Percentiles rank a stretch among this genome's conserved stretches.
Conservation (phyloP, 2,113 vertebrate genomes). For the Oncorhynchus gorbuscha region DNA sequence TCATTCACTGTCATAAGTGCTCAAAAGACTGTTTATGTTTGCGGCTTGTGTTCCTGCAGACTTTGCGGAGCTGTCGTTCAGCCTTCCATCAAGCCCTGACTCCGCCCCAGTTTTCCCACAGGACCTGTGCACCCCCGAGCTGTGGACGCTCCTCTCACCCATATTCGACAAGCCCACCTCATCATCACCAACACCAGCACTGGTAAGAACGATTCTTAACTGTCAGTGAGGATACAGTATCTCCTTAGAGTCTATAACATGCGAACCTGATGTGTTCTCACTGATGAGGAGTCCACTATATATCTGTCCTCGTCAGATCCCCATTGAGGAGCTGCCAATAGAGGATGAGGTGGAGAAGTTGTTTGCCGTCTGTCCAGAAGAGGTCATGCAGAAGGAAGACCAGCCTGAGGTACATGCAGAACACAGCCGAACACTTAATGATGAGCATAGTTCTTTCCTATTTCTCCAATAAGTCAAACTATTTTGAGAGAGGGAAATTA, state of each 20-base stretch:
- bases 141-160: slow-evolving; percentile 77
- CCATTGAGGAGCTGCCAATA: slow-evolving; percentile 33
- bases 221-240: neutral
- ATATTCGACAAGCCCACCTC: slow-evolving; percentile 73
- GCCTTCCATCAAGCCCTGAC: slow-evolving; percentile 47
- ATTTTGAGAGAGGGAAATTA: neutral
- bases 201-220: slow-evolving; percentile 29
- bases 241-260: too few species aligned
- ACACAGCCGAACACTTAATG: neutral
- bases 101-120: slow-evolving; percentile 68
- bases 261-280: neutral
- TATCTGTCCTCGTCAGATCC: slow-evolving; percentile 24
- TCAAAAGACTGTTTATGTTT: neutral
- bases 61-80: slow-evolving; percentile 66
- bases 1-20: too few species aligned
- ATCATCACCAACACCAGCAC: slow-evolving; percentile 3
- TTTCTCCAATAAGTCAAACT: too few species aligned
- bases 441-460: too few species aligned
- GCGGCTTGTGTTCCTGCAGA: slow-evolving; percentile 36
- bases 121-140: slow-evolving; percentile 80
- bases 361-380: slow-evolving; percentile 58
- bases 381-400: slow-evolving; percentile 33
- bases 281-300: neutral
- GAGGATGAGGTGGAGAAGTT: slow-evolving; percentile 72
- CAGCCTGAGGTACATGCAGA: neutral